A percentile compares a stretch with the other conserved stretches of the same genome.
These are phyloP conservation scores for Frankliniella fusca DNA, from an alignment of 2,888 invertebrate species.

Conservation along the genomic window DNA sequence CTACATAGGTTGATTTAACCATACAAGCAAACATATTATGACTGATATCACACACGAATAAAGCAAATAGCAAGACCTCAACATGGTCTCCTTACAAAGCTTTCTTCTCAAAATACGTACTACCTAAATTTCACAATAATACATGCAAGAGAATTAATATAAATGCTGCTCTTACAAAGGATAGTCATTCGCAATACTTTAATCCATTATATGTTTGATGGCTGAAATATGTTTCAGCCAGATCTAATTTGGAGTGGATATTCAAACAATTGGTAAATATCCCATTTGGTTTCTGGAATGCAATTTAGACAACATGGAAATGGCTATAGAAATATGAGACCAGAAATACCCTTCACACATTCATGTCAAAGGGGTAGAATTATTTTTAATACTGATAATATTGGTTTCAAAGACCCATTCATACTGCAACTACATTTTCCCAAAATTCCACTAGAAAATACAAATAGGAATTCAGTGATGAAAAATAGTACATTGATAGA, in stretches of 20 bases:
- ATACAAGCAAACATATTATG: conserved; percentile 16
- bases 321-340: not conserved
- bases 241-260: not conserved
- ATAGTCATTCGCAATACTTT: not conserved
- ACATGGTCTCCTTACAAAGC: not conserved
- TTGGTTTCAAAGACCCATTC: not conserved
- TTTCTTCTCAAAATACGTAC: not conserved
- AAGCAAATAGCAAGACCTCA: not conserved
- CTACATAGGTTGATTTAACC: not conserved
- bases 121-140: not conserved
- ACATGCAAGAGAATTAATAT: not conserved
- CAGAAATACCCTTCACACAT: not conserved
- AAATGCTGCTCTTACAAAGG: conserved; percentile 4
- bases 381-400: not conserved
- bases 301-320: not conserved
- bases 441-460: not conserved
- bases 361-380: not conserved
- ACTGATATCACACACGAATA: conserved; percentile 21
- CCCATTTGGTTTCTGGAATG: not conserved
- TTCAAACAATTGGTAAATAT: not conserved
- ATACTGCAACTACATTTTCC: not conserved
- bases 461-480: not conserved
- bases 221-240: not conserved
- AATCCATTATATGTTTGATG: not conserved
- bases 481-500: not conserved